Evolutionary conservation across 2,797 vertebrate species (phyloP).

Genomic region (Astyanax mexicanus): DNA sequence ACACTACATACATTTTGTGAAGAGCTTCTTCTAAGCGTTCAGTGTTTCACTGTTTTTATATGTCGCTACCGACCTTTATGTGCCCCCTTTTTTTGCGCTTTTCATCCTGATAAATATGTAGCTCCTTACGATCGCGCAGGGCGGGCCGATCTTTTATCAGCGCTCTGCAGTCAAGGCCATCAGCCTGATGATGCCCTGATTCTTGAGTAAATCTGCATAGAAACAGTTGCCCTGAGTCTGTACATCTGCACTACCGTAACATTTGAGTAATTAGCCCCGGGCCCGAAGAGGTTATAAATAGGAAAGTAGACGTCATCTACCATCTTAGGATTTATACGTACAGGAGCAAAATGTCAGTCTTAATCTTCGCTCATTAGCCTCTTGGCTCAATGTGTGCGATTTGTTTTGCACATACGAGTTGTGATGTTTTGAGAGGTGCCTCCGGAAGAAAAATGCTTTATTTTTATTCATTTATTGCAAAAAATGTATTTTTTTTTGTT

Average conservation of each 20-base stretch:
- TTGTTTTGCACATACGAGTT: not conserved
- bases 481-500: not conserved
- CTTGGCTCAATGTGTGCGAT: not conserved
- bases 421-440: not conserved
- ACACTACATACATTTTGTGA: no score
- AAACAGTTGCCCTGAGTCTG: conserved; percentile 6
- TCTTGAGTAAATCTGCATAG: not conserved
- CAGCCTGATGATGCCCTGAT: not conserved
- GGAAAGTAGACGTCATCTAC: not conserved
- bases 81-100: not conserved
- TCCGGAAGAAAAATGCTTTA: not conserved
- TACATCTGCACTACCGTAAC: not conserved
- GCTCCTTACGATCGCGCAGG: not conserved
- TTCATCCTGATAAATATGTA: not conserved
- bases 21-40: no score
- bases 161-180: not conserved
- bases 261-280: conserved; percentile 6
- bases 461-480: not conserved
- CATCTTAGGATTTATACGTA: not conserved
- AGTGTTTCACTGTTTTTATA: not conserved
- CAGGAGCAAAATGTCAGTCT: conserved; percentile 1
- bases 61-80: not conserved
- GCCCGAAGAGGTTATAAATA: conserved; percentile 5
- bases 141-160: not conserved
- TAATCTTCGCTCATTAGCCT: conserved; percentile 6